Evolutionary conservation across 2,888 invertebrate genomes (phyloP).

Genomic region (Sminthurinus aureus): DNA sequence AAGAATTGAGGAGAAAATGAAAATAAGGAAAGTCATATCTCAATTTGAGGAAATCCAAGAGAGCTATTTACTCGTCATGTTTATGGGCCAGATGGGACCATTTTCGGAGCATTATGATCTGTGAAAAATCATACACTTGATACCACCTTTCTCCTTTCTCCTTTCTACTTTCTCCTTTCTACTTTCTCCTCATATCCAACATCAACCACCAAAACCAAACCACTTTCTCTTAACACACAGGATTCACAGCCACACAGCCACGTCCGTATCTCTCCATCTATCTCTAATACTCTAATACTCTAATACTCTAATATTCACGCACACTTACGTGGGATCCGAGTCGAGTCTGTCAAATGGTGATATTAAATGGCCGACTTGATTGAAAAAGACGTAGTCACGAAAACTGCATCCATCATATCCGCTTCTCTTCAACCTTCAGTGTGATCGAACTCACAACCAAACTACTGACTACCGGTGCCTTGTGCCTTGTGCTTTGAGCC

Average conservation of each 20-base stretch:
- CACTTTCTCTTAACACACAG: background rate
- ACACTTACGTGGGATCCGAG: background rate
- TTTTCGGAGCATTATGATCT: constrained; percentile 31
- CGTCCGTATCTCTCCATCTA: too few relatives aligned
- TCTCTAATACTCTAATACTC: too few relatives aligned
- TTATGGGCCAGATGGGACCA: constrained; percentile 41
- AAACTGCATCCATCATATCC: constrained; percentile 24
- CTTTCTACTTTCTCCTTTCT: too few relatives aligned
- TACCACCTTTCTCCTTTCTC: background rate
- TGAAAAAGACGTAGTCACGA: constrained; percentile 25
- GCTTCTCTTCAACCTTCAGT: background rate
- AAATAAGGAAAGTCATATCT: constrained; percentile 33
- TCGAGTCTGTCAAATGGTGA: background rate
- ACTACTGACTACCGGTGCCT: constrained; percentile 6
- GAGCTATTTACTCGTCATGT: constrained; percentile 30
- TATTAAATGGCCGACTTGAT: constrained; percentile 25
- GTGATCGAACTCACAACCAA: background rate
- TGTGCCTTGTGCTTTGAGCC: too few relatives aligned
- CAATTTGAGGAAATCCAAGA: constrained; percentile 40
- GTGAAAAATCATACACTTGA: constrained; percentile 36
- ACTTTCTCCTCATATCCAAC: too few relatives aligned
- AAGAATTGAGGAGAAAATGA: constrained; percentile 31
- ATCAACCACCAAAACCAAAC: background rate
- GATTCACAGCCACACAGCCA: background rate
- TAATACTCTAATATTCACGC: too few relatives aligned